Evolutionary conservation across 2,797 vertebrate species (phyloP), one percentile per base, ranked within the genome.

Genomic region (Melanotaenia maccullochi): DNA sequence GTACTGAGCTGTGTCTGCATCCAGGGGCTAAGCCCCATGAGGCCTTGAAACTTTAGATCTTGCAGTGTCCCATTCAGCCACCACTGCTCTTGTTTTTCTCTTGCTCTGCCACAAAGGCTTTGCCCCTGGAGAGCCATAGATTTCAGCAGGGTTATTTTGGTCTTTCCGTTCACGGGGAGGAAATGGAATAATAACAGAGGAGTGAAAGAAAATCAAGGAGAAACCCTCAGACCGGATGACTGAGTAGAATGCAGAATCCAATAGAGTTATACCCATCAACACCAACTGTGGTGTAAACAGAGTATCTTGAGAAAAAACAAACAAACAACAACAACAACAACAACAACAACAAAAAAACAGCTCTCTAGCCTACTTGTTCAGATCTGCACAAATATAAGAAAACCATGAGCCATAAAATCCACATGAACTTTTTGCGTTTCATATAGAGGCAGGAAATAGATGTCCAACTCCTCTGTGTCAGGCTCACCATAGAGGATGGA

Each of bases 121-220:
- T 68, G 83, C 85, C 92, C 90, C 89, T 14, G 44, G 91, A 94
- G 93, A 92, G 91, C 79, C 91, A 88, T 90, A 90, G 86, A 92
- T 91, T 93, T 92, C 84, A 86, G 76, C 65, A 20, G 65, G 82
- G 90, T 91, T 94, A 94, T 94, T 94, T 93, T 55, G 32, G 92
- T 89, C 88, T 85, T 93, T 94, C 92, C 85, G 84, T 87, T 94
- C 85, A 85, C 56, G 54, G 75, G 68, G 83, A 93, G 93, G 92
- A 95, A 94, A 94, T 91, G 88, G 88, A 94, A 93, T 93, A 94
- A 94, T 93, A 93, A 93, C 87, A 88, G 86, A 85, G 83, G 42
- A 84, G 58, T 76, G 59, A 84, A 75, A 85, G 77, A 78, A 83
- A 90, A 91, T 91, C 80, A 90, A 16, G 14, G 83, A 79, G 81